Evolutionary conservation across 2,113 vertebrate species (phyloP).

Genomic region (Clarias batrachus): DNA sequence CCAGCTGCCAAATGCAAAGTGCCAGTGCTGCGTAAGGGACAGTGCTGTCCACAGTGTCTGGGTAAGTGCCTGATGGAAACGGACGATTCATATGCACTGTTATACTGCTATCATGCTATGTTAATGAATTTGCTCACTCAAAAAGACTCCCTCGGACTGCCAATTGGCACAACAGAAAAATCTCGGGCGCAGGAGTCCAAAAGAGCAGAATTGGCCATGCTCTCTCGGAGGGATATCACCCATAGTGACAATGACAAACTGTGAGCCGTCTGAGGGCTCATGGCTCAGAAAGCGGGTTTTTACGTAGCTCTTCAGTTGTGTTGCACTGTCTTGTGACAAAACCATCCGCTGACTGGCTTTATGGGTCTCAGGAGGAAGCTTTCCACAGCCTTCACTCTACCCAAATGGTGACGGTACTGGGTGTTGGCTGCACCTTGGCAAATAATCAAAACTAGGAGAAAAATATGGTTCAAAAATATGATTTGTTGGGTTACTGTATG

Average conservation of each 20-base stretch:
- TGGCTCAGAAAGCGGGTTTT: not conserved
- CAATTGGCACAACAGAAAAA: not conserved
- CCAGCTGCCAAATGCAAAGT: conserved; percentile 73
- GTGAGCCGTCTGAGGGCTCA: not conserved
- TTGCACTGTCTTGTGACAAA: not conserved
- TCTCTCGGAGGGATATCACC: not conserved
- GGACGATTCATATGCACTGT: not conserved
- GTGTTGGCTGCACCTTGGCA: not conserved
- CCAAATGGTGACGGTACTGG: not conserved
- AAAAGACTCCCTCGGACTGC: not conserved
- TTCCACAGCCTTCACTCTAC: not conserved
- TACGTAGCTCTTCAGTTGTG: not conserved
- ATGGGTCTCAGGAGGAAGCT: not conserved
- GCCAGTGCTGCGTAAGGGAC: conserved; percentile 77
- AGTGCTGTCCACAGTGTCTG: conserved; percentile 80
- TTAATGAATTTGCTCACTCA: not conserved
- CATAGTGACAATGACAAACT: not conserved
- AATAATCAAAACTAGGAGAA: not conserved
- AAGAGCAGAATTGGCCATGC: not conserved
- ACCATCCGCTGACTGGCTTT: not conserved
- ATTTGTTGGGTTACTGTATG: not conserved
- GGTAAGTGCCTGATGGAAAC: conserved; percentile 61
- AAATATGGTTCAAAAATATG: not conserved
- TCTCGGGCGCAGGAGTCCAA: not conserved
- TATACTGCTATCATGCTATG: not conserved